Conservation (phyloP, 1,140 invertebrate genomes). For the Trichoplusia ni region DNA sequence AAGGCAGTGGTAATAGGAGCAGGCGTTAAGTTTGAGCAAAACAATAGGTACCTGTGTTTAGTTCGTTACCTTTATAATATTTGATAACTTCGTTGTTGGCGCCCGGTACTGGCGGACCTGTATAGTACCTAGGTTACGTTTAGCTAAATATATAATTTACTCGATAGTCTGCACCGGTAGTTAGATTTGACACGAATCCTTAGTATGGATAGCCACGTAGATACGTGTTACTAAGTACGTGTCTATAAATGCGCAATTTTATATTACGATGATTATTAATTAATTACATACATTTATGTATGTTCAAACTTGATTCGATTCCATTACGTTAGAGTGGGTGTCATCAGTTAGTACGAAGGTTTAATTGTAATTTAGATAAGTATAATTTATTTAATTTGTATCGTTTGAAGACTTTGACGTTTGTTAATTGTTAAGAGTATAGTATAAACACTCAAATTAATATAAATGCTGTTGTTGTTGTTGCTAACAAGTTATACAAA, state of each 20-base stretch:
- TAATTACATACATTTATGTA: not conserved
- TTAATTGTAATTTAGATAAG: not conserved
- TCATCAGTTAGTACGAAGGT: conserved; percentile 1
- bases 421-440: conserved; percentile 53
- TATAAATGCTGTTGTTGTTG: conserved; percentile 69
- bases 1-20: conserved; percentile 15
- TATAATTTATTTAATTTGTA: conserved; percentile 14
- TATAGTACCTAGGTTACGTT: conserved; percentile 8
- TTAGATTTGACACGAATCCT: conserved; percentile 67
- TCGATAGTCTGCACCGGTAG: conserved; percentile 66
- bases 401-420: conserved; percentile 25
- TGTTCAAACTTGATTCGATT: too few species aligned
- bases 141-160: conserved; percentile 32
- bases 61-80: conserved; percentile 6
- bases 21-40: conserved; percentile 30
- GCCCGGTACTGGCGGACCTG: conserved; percentile 7
- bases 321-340: not conserved
- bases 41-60: conserved; percentile 25
- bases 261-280: conserved; percentile 33
- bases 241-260: conserved; percentile 67
- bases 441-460: conserved; percentile 66
- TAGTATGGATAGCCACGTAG: conserved; percentile 46
- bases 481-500: conserved; percentile 77
- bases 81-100: conserved; percentile 25
- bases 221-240: conserved; percentile 49